Evolutionary conservation across 2,797 vertebrate species (phyloP), one percentile per base, ranked within the genome.

Genomic region (Pagetopsis macropterus): DNA sequence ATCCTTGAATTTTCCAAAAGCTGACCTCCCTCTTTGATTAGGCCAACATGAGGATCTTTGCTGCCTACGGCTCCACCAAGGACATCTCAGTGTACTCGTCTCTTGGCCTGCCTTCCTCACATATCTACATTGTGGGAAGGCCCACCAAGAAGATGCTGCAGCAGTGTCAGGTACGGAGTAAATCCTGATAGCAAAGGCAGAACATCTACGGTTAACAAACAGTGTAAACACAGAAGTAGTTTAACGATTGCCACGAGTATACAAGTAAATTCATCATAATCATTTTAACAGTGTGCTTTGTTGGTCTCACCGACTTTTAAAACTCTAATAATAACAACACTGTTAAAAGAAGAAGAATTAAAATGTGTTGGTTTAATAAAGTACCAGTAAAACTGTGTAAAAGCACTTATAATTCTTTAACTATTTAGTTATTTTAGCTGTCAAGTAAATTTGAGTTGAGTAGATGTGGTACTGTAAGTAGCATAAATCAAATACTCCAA

Each of bases 61-160:
- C 97, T 0, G 97, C 97, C 0, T 99, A 99, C 0, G 98, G 98
- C 64, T 99, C 98, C 85, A 98, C 95, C 1, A 99, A 99, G 91
- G 98, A 99, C 84, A 97, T 99, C 90, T 97, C 97, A 0, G 96
- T 99, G 72, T 99, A 99, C 92, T 94, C 94, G 57, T 92, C 97
- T 55, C 95, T 99, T 66, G 97, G 96, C 87, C 93, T 99, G 87
- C 94, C 96, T 0, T 96, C 98, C 11, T 94, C 96, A 0, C 96
- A 98, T 55, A 99, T 98, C 93, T 99, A 98, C 95, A 99, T 99
- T 0, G 98, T 99, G n/a, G 98, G 98, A 60, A 93, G 97, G 56
- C 94, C 97, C 70, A 98, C 97, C 23, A 99, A 99, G 93, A 99
- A 97, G 84, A 94, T 98, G 93, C 97, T 96, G 87, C 94, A 96